A percentile compares a stretch with the other conserved stretches of the same genome.
These are phyloP conservation scores for Podargus strigoides DNA, from an alignment of 2,797 vertebrate species.

Conservation along the genomic window DNA sequence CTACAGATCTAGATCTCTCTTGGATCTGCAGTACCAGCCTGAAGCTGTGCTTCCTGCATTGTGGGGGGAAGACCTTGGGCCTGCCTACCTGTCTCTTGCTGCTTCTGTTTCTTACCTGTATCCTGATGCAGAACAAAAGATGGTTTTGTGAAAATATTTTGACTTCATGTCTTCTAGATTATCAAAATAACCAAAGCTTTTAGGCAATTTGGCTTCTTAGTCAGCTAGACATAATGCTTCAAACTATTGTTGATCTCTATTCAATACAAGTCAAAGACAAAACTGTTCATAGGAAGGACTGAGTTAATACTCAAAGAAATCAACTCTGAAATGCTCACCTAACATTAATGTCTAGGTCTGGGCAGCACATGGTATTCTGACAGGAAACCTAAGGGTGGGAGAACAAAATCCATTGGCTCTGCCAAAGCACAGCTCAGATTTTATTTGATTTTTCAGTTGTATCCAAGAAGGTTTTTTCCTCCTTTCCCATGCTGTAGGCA, in stretches of 20 bases:
- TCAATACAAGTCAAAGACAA: background rate
- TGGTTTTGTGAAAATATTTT: background rate
- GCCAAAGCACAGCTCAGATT: background rate
- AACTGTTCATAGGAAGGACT: background rate
- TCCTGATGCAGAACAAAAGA: background rate
- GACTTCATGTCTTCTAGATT: background rate
- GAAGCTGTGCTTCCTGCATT: background rate
- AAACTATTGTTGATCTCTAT: background rate
- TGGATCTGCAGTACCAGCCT: background rate
- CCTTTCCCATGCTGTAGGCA: background rate
- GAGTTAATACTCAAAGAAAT: background rate
- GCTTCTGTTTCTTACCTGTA: background rate
- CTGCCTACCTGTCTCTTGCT: background rate
- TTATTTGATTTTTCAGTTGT: background rate
- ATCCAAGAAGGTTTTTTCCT: background rate
- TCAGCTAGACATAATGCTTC: background rate
- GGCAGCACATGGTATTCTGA: background rate
- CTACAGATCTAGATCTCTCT: background rate
- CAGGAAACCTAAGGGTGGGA: background rate
- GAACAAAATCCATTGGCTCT: background rate
- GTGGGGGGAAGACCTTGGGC: fast-evolving
- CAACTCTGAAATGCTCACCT: background rate
- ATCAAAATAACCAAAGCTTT: background rate
- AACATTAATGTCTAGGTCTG: background rate
- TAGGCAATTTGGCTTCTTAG: background rate